Percentiles rank a stretch among this genome's conserved stretches.
These are phyloP conservation scores for Drosophila austrosaltans DNA, from an alignment of 2,888 invertebrate species.

Conservation along the genomic window DNA sequence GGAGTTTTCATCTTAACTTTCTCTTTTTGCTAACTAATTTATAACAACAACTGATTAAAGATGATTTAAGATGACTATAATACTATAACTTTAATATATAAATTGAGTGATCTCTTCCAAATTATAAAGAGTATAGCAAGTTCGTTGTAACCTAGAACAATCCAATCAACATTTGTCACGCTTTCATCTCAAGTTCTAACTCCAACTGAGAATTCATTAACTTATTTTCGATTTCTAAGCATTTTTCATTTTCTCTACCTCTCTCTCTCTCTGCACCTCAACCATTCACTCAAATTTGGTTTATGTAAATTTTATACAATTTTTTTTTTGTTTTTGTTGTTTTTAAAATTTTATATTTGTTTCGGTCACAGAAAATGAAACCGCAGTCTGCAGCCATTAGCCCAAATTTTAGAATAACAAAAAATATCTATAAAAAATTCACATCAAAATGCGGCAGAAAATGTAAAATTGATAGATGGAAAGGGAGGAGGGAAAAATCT, in stretches of 20 bases:
- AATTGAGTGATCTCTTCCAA: no score
- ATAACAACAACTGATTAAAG: no score
- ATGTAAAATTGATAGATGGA: constrained; percentile 34
- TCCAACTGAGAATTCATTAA: constrained; percentile 46
- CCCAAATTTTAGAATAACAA: constrained; percentile 57
- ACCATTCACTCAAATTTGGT: constrained; percentile 24
- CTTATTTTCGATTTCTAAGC: constrained; percentile 60
- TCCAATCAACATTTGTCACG: constrained; percentile 15
- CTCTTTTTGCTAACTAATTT: no score
- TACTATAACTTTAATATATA: no score
- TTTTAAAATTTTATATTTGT: constrained; percentile 15
- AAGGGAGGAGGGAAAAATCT: constrained; percentile 19
- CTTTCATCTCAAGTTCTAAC: constrained; percentile 30
- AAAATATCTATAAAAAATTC: constrained; percentile 41
- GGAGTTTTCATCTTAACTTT: no score
- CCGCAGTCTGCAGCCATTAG: constrained; percentile 70
- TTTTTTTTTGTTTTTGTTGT: constrained; percentile 4
- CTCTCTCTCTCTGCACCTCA: not conserved
- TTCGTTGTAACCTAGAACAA: no score
- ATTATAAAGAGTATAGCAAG: not conserved
- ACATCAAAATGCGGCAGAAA: constrained; percentile 45
- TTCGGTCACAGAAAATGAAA: constrained; percentile 35
- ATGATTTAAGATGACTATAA: no score
- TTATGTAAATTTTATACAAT: constrained; percentile 26
- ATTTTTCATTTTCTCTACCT: constrained; percentile 53